Conservation (phyloP, 2,888 invertebrate genomes). For the Adineta ricciae region DNA sequence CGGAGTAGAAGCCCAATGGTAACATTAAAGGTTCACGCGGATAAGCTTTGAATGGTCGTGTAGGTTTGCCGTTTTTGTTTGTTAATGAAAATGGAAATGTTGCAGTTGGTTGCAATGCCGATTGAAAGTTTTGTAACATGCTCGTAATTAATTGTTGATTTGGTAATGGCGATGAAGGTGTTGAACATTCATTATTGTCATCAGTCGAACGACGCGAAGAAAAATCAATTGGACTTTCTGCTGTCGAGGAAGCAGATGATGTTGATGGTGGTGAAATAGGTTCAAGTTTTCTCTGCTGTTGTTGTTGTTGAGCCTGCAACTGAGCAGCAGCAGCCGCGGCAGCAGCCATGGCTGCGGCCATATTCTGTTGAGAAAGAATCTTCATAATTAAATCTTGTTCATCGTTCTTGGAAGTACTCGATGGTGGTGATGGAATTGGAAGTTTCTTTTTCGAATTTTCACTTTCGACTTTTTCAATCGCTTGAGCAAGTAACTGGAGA, state of each 20-base stretch:
- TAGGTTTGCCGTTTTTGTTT: constrained; percentile 20
- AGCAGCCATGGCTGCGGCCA: background rate
- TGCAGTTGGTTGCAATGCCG: background rate
- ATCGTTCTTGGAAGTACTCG: background rate
- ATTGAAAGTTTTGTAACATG: background rate
- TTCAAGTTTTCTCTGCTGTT: background rate
- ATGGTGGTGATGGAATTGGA: background rate
- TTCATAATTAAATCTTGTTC: background rate
- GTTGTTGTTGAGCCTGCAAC: background rate
- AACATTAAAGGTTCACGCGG: constrained; percentile 18
- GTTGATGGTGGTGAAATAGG: constrained; percentile 17
- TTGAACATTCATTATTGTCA: background rate
- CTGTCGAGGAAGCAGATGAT: background rate
- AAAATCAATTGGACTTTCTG: constrained; percentile 13
- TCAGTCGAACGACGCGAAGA: constrained; percentile 6
- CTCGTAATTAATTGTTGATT: background rate
- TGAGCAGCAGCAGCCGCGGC: background rate
- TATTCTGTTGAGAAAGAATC: background rate
- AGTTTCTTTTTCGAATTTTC: background rate
- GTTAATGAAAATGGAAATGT: background rate
- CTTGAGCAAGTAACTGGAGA: constrained; percentile 1
- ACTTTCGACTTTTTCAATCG: constrained; percentile 9
- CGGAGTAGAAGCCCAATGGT: background rate
- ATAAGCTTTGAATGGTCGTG: constrained; percentile 17
- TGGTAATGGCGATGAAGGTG: background rate